These are phyloP conservation scores for Rhyacophila evoluta DNA, from an alignment of 2,888 invertebrate genomes.

Conservation along the genomic window DNA sequence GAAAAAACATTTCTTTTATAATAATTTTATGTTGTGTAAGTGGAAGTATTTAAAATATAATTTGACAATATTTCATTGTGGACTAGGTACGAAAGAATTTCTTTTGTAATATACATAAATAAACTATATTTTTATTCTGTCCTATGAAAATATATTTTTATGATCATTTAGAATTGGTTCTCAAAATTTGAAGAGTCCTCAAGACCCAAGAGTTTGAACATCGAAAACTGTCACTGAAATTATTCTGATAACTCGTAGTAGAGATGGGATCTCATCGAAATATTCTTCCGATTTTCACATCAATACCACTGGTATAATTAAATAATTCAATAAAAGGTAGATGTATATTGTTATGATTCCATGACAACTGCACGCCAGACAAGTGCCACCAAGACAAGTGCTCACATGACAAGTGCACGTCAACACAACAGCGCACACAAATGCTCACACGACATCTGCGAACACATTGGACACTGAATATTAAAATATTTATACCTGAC, in stretches of 20 bases:
- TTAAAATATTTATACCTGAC: no score
- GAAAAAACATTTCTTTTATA: background rate
- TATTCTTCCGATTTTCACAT: no score
- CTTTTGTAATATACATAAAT: background rate
- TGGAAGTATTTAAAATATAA: background rate
- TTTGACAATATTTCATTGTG: background rate
- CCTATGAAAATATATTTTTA: background rate
- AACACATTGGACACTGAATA: no score
- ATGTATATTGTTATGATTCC: no score
- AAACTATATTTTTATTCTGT: background rate
- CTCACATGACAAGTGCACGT: no score
- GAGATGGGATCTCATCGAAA: no score
- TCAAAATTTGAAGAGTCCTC: slow-evolving; percentile 12
- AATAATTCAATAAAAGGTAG: no score
- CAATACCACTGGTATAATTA: no score
- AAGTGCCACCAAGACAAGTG: no score
- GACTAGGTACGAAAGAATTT: background rate
- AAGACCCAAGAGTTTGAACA: slow-evolving; percentile 30
- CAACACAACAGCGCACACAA: no score
- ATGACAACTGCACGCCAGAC: no score
- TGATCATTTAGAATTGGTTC: background rate
- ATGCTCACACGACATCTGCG: no score
- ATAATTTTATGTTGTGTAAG: background rate
- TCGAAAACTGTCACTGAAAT: slow-evolving; percentile 29
- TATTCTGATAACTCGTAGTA: background rate